phyloP scores from a whole-genome alignment of 2,888 invertebrate species.

The Pecten maximus region DNA sequence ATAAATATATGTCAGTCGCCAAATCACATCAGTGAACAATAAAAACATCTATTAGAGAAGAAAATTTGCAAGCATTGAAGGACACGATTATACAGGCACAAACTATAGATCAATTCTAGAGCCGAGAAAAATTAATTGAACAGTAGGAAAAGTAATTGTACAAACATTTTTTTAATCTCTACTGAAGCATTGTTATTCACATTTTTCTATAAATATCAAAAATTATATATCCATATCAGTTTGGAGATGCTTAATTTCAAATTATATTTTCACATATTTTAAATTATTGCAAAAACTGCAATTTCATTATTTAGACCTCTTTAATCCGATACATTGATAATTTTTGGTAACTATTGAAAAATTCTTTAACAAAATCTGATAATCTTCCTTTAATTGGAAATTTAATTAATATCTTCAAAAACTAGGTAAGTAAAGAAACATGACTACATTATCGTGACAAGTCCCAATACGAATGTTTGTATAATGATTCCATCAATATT shows the following conservation, averaged over 20 bases:
- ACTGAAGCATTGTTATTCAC: no score
- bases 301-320: no score
- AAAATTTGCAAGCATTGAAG: not conserved
- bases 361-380: not conserved
- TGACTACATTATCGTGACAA: not conserved
- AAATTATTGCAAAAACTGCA: no score
- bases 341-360: no score
- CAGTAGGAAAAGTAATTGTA: no score
- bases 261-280: no score
- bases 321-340: no score
- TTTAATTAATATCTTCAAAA: not conserved
- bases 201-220: no score
- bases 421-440: not conserved
- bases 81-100: not conserved
- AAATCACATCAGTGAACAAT: not conserved
- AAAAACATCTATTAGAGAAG: not conserved
- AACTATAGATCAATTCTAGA: not conserved
- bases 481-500: not conserved
- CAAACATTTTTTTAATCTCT: no score
- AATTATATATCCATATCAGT: no score
- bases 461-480: not conserved
- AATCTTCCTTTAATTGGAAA: not conserved
- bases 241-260: no score
- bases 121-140: not conserved
- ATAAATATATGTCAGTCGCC: not conserved